A percentile compares a stretch with the other conserved stretches of the same genome.
Conservation (phyloP, 2,113 vertebrate species). For the Nothoprocta pentlandii region DNA sequence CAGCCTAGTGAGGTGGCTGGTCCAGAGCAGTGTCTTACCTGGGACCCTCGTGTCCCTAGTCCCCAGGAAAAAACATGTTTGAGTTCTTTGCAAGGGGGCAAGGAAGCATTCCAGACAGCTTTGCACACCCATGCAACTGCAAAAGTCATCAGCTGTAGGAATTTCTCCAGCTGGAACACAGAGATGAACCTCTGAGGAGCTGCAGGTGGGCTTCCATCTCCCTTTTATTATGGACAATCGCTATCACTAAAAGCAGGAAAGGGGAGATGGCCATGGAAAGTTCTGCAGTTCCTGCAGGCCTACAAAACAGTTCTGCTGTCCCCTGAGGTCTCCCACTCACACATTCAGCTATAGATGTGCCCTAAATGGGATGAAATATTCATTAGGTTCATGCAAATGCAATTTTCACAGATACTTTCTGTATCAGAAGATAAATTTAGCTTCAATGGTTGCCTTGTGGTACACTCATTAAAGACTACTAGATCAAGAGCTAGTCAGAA, state of each 20-base stretch:
- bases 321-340: not conserved
- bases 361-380: not conserved
- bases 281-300: not conserved
- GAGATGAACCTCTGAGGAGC: not conserved
- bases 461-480: not conserved
- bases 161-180: not conserved
- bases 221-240: not conserved
- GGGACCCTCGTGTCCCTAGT: not conserved
- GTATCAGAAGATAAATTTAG: not conserved
- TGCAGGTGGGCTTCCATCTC: not conserved
- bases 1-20: not conserved
- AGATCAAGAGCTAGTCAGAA: not conserved
- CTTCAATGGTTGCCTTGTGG: not conserved
- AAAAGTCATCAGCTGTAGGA: not conserved
- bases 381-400: not conserved
- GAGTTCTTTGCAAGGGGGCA: not conserved
- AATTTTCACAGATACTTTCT: not conserved
- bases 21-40: not conserved
- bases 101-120: not conserved
- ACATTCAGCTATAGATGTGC: not conserved
- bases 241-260: not conserved
- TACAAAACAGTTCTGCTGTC: not conserved
- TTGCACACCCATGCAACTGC: fast-evolving
- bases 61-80: not conserved
- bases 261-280: not conserved